Evolutionary conservation across 2,797 vertebrate species (phyloP).

Genomic region (Molossus alvarezi): DNA sequence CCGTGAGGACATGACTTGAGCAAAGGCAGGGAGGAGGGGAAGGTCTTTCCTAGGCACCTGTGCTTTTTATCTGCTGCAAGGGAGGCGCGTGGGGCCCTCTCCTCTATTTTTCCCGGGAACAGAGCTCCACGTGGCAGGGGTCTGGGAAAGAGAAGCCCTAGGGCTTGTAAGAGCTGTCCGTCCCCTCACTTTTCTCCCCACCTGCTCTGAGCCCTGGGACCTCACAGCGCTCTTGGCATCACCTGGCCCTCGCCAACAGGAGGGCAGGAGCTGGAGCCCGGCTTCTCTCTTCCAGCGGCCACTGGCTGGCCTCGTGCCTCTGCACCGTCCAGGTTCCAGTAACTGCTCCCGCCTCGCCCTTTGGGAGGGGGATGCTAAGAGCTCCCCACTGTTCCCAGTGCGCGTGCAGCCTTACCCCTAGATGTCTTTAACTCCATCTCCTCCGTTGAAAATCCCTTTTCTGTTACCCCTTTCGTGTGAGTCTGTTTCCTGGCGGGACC

Average conservation of each 20-base stretch:
- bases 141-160: not conserved
- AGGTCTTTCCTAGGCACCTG: not conserved
- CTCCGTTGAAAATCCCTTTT: not conserved
- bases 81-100: not conserved
- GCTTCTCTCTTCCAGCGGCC: not conserved
- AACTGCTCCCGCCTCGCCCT: not conserved
- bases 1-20: accelerated
- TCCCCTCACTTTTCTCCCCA: too few relatives aligned
- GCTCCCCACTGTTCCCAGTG: not conserved
- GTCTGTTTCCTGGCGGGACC: not conserved
- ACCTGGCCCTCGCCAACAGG: too few relatives aligned
- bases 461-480: not conserved
- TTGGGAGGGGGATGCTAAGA: not conserved
- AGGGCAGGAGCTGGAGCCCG: not conserved
- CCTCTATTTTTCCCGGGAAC: not conserved
- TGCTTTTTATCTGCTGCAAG: not conserved
- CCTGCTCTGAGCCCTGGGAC: not conserved
- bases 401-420: accelerated
- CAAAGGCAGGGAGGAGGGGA: not conserved
- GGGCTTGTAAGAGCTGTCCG: not conserved
- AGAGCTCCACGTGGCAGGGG: not conserved
- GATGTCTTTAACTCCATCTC: not conserved
- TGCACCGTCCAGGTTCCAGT: not conserved
- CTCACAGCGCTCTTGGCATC: too few relatives aligned
- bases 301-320: not conserved